Evolutionary conservation across 2,797 vertebrate species (phyloP).

Genomic region (Clarias laeviceps): DNA sequence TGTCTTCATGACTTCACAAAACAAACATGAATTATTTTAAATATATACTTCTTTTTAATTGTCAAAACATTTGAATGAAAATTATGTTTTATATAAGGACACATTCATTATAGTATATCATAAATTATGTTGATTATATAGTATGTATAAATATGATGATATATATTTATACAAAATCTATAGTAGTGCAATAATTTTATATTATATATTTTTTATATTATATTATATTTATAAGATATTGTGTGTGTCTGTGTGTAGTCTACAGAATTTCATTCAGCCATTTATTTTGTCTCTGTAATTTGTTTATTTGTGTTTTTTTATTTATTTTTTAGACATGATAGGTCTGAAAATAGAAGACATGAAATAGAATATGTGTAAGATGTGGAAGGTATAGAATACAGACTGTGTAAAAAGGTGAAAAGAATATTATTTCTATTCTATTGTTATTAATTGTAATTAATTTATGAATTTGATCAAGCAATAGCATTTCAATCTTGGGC

Average conservation of each 20-base stretch:
- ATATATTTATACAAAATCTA: not conserved
- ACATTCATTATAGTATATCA: not conserved
- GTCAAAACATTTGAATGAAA: not conserved
- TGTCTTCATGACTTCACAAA: not conserved
- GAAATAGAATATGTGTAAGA: not conserved
- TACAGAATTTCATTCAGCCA: not conserved
- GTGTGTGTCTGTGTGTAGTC: not conserved
- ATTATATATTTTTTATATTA: no score
- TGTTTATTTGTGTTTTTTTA: no score
- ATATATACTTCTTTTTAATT: no score
- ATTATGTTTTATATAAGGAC: not conserved
- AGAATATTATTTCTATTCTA: not conserved
- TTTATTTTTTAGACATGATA: no score
- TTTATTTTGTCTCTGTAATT: not conserved
- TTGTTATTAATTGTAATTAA: not conserved
- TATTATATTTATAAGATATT: no score
- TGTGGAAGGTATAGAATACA: no score
- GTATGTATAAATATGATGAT: not conserved
- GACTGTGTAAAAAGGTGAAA: no score
- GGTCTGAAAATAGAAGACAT: no score
- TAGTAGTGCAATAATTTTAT: not conserved
- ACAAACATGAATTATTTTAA: not conserved
- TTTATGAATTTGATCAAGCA: not conserved
- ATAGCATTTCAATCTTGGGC: not conserved
- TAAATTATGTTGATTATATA: not conserved